phyloP scores from a whole-genome alignment of 1,140 invertebrate genomes.

The Elymnias hypermnestra region DNA sequence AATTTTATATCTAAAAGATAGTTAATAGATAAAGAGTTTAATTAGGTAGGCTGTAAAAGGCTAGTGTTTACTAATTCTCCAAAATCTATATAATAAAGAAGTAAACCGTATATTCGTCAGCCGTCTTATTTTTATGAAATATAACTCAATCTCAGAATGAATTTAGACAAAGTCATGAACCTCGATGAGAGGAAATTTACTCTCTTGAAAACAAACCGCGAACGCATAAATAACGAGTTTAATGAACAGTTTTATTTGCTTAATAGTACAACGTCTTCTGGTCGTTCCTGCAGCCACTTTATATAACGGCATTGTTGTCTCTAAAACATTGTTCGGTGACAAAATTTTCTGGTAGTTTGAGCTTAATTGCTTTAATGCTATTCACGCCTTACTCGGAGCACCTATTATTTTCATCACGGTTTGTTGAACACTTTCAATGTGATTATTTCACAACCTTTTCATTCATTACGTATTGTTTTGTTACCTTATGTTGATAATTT shows the following conservation, averaged over 20 bases:
- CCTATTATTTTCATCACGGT: slow-evolving; percentile 58
- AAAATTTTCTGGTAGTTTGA: slow-evolving; percentile 60
- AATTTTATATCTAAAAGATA: no score
- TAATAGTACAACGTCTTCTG: slow-evolving; percentile 19
- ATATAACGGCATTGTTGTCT: slow-evolving; percentile 19
- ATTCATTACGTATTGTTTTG: slow-evolving; percentile 50
- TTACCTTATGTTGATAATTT: no score
- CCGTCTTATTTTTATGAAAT: no score
- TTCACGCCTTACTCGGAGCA: slow-evolving; percentile 35
- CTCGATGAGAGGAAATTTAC: slow-evolving; percentile 15
- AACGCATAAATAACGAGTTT: slow-evolving; percentile 17
- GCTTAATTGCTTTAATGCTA: slow-evolving; percentile 60
- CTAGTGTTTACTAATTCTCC: no score
- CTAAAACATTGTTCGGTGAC: slow-evolving; percentile 38
- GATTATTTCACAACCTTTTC: slow-evolving; percentile 49
- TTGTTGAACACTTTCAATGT: slow-evolving; percentile 56
- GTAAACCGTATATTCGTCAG: no score
- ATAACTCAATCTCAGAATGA: no score
- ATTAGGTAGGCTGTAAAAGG: no score
- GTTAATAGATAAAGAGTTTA: no score
- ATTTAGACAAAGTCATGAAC: no score
- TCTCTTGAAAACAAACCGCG: slow-evolving; percentile 12
- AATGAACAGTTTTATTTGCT: slow-evolving; percentile 22
- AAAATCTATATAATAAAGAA: no score
- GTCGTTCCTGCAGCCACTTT: not conserved